These are phyloP conservation scores for Ricordea florida DNA, from an alignment of 92 coral and sea anemone genomes.

Conservation along the genomic window DNA sequence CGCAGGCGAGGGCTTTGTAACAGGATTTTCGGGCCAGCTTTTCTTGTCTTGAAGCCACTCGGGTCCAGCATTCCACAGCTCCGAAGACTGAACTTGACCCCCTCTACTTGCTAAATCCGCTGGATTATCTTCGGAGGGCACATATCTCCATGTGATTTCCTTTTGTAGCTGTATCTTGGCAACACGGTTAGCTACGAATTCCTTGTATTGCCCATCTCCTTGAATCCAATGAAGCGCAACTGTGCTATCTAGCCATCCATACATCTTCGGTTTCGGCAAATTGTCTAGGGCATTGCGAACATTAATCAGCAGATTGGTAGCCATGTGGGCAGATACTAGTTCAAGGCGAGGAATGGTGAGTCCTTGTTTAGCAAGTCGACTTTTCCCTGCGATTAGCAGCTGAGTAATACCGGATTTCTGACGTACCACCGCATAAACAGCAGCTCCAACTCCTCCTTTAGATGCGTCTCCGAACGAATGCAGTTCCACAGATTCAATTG, in stretches of 20 bases:
- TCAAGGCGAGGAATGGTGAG: constrained; percentile 31
- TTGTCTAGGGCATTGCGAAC: background rate
- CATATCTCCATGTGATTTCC: constrained; percentile 39
- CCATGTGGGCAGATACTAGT: constrained; percentile 24
- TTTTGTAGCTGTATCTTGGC: constrained; percentile 10
- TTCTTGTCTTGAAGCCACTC: constrained; percentile 7
- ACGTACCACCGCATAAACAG: constrained; percentile 24
- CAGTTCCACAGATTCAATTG: background rate
- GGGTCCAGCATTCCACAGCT: constrained; percentile 4
- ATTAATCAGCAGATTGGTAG: constrained; percentile 2
- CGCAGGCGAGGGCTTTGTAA: background rate
- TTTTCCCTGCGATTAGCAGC: background rate
- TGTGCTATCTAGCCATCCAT: constrained; percentile 49
- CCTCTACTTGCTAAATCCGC: constrained; percentile 62
- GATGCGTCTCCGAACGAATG: constrained; percentile 19
- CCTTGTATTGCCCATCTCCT: constrained; percentile 20
- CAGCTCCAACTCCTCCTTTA: constrained; percentile 10
- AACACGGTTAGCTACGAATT: constrained; percentile 28
- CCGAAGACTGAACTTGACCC: background rate
- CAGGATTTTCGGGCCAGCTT: constrained; percentile 11
- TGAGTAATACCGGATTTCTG: constrained; percentile 16
- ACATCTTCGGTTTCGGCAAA: background rate
- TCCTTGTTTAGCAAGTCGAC: constrained; percentile 24
- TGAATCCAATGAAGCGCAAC: constrained; percentile 40
- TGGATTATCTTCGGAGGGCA: constrained; percentile 28